Conservation (phyloP, 2,888 invertebrate genomes). For the Acholoe squamosa region DNA sequence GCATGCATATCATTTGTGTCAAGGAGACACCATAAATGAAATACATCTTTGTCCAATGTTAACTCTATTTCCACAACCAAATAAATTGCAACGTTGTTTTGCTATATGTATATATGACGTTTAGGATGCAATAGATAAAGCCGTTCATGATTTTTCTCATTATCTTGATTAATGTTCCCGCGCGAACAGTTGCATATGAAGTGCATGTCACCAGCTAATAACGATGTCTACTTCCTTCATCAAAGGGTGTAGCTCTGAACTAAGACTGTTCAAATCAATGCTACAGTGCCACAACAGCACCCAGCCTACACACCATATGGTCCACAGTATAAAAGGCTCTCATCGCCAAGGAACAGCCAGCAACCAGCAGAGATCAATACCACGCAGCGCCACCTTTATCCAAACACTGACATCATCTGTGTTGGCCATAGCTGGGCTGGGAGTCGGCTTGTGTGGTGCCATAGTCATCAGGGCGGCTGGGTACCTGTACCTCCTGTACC, state of each 20-base stretch:
- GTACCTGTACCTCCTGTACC: constrained; percentile 7
- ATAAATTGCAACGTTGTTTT: too few species aligned
- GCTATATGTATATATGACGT: too few species aligned
- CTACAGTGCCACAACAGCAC: not conserved
- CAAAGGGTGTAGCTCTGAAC: not conserved
- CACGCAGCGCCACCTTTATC: constrained; percentile 20
- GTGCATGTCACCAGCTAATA: too few species aligned
- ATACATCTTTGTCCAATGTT: too few species aligned
- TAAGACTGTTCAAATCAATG: not conserved
- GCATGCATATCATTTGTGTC: too few species aligned
- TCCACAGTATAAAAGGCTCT: not conserved
- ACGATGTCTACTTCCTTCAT: not conserved
- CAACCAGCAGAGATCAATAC: constrained; percentile 22
- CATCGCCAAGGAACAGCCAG: not conserved
- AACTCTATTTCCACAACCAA: too few species aligned
- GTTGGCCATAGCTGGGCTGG: not conserved
- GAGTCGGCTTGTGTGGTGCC: not conserved
- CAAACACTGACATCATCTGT: constrained; percentile 13
- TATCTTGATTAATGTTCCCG: too few species aligned
- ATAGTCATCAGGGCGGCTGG: not conserved
- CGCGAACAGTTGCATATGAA: too few species aligned
- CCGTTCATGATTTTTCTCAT: too few species aligned
- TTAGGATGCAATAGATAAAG: too few species aligned
- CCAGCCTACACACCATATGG: not conserved
- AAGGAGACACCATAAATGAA: too few species aligned